Percentiles rank a stretch among this genome's conserved stretches.
Evolutionary conservation across 2,888 invertebrate species (phyloP).

Genomic region (Meteorus cinctellus): DNA sequence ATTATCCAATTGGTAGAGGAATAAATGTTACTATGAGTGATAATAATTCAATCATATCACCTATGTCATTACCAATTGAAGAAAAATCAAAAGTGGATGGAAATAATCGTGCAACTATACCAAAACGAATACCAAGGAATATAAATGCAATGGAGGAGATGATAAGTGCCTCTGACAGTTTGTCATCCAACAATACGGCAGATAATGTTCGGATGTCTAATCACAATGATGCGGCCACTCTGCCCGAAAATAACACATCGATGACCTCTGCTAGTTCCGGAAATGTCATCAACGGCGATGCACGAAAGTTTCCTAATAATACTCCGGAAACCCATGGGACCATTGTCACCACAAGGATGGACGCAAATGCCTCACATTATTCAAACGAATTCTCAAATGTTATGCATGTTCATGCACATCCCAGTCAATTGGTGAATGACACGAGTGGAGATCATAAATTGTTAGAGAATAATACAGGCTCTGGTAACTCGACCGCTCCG

Average conservation of each 20-base stretch:
- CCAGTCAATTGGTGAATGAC: neutral
- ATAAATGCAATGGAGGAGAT: conserved; percentile 3
- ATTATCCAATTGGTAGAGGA: neutral
- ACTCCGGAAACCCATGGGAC: conserved; percentile 7
- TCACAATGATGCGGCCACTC: neutral
- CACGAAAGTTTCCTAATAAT: neutral
- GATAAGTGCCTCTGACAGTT: conserved; percentile 14
- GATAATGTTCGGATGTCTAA: neutral
- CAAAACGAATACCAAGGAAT: neutral
- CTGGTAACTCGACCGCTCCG: neutral
- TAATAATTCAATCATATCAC: neutral
- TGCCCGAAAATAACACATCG: neutral
- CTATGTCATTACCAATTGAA: neutral
- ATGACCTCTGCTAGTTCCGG: neutral
- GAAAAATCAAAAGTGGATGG: neutral
- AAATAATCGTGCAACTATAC: conserved; percentile 6
- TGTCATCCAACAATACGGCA: neutral
- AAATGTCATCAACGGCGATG: neutral
- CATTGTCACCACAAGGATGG: neutral
- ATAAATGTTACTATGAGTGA: neutral
- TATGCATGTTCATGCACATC: neutral
- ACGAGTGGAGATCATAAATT: neutral
- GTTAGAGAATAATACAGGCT: neutral
- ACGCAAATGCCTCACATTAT: neutral
- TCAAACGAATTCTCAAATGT: neutral